Percentiles rank a stretch among this genome's conserved stretches.
These are phyloP conservation scores for Hymenopus coronatus DNA, from an alignment of 2,888 invertebrate genomes.

Conservation along the genomic window DNA sequence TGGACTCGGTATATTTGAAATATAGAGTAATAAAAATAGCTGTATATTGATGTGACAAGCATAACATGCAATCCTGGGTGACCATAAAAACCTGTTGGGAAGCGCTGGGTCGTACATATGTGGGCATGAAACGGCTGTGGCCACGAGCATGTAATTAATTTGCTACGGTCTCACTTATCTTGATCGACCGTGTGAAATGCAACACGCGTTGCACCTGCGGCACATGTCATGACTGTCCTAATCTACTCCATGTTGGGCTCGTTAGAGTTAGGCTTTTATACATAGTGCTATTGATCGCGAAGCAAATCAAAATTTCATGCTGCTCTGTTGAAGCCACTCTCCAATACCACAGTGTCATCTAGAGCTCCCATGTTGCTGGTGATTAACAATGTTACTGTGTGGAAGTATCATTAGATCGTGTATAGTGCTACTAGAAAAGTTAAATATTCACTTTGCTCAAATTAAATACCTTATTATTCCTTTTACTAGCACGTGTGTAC, in stretches of 20 bases:
- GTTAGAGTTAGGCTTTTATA: background rate
- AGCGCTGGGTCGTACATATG: too few species aligned
- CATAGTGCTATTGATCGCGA: background rate
- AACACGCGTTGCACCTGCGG: background rate
- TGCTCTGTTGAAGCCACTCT: background rate
- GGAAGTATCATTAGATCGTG: too few species aligned
- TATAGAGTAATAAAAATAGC: too few species aligned
- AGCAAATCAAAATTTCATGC: background rate
- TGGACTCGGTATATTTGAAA: too few species aligned
- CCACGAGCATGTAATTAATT: background rate
- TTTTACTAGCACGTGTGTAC: background rate
- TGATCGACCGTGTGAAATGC: background rate
- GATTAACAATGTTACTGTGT: background rate
- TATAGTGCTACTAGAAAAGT: too few species aligned
- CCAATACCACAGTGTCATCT: background rate
- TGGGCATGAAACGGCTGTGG: background rate
- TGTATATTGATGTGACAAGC: too few species aligned
- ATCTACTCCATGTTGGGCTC: background rate
- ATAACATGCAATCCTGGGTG: too few species aligned
- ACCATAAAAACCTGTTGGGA: too few species aligned
- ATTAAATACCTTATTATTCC: too few species aligned
- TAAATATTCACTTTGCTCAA: too few species aligned
- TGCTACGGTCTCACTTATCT: background rate
- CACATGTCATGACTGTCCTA: background rate
- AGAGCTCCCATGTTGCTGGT: background rate